Conservation (phyloP, 2,113 vertebrate genomes). For the Coptodon rendalli region DNA sequence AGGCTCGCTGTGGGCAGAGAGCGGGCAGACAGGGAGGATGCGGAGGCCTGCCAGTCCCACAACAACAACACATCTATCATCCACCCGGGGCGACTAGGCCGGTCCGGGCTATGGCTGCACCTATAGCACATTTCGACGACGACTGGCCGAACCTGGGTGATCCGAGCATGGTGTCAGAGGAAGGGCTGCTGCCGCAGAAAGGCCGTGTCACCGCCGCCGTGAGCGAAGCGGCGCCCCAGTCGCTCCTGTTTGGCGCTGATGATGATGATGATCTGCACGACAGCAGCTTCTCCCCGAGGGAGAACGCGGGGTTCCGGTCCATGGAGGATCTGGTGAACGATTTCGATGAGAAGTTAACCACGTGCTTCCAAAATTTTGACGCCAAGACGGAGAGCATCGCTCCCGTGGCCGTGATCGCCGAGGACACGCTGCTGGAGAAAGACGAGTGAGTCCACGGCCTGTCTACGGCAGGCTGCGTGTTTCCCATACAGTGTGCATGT, state of each 20-base stretch:
- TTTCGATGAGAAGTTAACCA: constrained; percentile 77
- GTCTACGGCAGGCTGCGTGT: neutral
- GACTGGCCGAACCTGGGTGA: constrained; percentile 80
- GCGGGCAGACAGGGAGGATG: constrained; percentile 38
- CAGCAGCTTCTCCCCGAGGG: constrained; percentile 48
- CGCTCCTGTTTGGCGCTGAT: neutral
- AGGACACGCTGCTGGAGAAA: constrained; percentile 78
- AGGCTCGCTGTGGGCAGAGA: neutral
- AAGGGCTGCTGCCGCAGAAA: constrained; percentile 20
- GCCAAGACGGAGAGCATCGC: constrained; percentile 56
- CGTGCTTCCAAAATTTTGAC: constrained; percentile 74
- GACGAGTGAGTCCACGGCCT: constrained; percentile 83
- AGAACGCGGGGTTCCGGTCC: constrained; percentile 35
- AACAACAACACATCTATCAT: neutral
- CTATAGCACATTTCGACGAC: constrained; percentile 72
- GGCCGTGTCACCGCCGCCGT: constrained; percentile 44
- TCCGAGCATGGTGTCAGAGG: constrained; percentile 56
- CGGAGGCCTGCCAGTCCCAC: constrained; percentile 27
- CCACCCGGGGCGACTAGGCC: constrained; percentile 4
- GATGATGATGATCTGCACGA: constrained; percentile 38
- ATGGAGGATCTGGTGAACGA: constrained; percentile 69
- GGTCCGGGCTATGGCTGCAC: constrained; percentile 79
- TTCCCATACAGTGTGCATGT: neutral
- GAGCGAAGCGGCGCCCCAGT: neutral
- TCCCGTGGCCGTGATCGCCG: constrained; percentile 72